Evolutionary conservation across 2,113 vertebrate species (phyloP).

Genomic region (Cervus canadensis): DNA sequence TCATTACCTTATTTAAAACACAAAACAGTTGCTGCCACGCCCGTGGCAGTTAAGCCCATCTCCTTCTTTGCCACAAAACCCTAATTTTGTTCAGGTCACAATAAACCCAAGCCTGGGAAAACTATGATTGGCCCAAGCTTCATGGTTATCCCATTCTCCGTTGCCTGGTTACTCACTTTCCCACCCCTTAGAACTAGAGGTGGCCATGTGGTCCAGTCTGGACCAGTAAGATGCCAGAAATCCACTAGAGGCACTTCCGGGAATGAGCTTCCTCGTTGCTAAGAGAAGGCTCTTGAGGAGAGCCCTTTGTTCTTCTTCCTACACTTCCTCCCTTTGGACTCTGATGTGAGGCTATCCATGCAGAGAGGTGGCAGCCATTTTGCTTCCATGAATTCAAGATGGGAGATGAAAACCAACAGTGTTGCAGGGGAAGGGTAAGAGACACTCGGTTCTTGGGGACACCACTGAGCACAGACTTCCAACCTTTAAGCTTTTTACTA

Average conservation of each 20-base stretch:
- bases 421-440: background rate
- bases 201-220: background rate
- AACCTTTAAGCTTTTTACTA: background rate
- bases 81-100: background rate
- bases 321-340: background rate
- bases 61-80: background rate
- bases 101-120: background rate
- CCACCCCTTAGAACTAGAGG: background rate
- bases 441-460: background rate
- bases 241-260: background rate
- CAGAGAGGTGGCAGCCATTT: background rate
- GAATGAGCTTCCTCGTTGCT: background rate
- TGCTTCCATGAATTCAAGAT: background rate
- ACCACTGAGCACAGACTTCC: background rate
- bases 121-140: background rate
- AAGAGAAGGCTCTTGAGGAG: background rate
- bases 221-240: background rate
- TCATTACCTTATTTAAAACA: background rate
- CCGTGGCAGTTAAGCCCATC: background rate
- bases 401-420: background rate
- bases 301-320: background rate
- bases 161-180: background rate
- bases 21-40: background rate
- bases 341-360: background rate
- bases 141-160: too few relatives aligned